Evolutionary conservation across 2,888 invertebrate species (phyloP).

Genomic region (Callinectes sapidus): DNA sequence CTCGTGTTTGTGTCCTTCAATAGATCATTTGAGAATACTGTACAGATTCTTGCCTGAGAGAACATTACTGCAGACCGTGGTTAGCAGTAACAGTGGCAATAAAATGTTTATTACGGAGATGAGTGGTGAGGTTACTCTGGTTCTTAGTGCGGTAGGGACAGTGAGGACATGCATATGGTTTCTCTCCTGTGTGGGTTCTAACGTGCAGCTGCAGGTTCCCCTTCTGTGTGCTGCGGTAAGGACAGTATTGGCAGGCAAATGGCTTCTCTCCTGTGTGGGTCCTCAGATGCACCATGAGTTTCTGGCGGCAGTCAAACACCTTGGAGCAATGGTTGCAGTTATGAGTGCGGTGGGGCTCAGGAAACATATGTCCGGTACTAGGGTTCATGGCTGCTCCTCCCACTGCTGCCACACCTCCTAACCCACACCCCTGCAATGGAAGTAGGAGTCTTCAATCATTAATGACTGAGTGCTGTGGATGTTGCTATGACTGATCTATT

Average conservation of each 20-base stretch:
- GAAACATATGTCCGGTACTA: neutral
- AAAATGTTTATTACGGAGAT: conserved; percentile 53
- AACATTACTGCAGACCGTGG: neutral
- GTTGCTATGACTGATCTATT: neutral
- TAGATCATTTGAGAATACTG: neutral
- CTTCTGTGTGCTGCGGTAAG: conserved; percentile 70
- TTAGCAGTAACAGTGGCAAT: neutral
- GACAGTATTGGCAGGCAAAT: conserved; percentile 67
- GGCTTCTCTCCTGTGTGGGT: conserved; percentile 71
- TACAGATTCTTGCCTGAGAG: neutral
- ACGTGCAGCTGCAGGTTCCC: conserved; percentile 69
- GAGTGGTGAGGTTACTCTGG: conserved; percentile 60
- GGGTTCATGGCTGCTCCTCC: neutral
- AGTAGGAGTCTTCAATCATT: neutral
- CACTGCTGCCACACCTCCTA: neutral
- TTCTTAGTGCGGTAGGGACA: conserved; percentile 64
- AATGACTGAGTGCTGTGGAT: neutral
- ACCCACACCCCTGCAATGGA: neutral
- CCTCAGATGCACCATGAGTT: conserved; percentile 62
- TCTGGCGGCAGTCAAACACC: conserved; percentile 51
- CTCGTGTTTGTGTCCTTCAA: no score
- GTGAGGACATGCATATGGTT: conserved; percentile 67
- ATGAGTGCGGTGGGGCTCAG: conserved; percentile 31
- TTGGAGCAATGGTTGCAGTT: conserved; percentile 46
- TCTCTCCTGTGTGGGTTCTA: conserved; percentile 70